A percentile compares a stretch with the other conserved stretches of the same genome.
Conservation (phyloP, 2,888 invertebrate species). For the Harmothoe impar region DNA sequence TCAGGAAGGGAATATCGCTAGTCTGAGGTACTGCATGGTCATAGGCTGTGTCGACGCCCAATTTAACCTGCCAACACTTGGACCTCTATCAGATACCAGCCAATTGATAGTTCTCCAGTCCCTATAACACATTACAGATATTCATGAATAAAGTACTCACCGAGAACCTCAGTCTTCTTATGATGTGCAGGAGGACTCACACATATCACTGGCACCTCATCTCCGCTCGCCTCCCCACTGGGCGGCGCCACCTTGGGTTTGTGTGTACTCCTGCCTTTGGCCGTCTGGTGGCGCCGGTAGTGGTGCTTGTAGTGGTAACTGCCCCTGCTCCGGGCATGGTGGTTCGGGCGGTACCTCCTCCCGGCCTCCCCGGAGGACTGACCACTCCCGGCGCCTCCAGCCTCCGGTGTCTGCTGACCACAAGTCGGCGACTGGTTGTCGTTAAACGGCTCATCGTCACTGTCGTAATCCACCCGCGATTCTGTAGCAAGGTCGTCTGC, state of each 20-base stretch:
- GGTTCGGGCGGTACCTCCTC: slow-evolving; percentile 37
- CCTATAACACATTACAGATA: too few species aligned
- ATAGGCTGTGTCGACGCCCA: too few species aligned
- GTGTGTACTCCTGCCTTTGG: not conserved
- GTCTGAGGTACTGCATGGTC: too few species aligned
- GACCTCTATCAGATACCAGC: too few species aligned
- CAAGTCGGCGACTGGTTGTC: not conserved
- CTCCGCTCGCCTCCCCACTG: slow-evolving; percentile 22
- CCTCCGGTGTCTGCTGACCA: not conserved
- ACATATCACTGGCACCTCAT: slow-evolving; percentile 48
- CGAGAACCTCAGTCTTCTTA: slow-evolving; percentile 54
- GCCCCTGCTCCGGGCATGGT: not conserved
- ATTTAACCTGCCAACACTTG: too few species aligned
- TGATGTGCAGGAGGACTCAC: slow-evolving; percentile 42
- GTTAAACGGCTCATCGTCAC: slow-evolving; percentile 48
- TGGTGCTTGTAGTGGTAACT: slow-evolving; percentile 59
- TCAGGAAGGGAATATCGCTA: too few species aligned
- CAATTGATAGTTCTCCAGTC: too few species aligned
- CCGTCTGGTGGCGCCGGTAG: slow-evolving; percentile 49
- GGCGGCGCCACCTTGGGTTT: not conserved
- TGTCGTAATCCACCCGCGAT: slow-evolving; percentile 34
- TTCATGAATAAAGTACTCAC: not conserved
- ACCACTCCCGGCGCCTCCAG: not conserved
- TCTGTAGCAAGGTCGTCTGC: not conserved
- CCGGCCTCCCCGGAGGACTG: not conserved